phyloP scores from a whole-genome alignment of 2,888 invertebrate genomes.

The Amblyjoppa proteus region DNA sequence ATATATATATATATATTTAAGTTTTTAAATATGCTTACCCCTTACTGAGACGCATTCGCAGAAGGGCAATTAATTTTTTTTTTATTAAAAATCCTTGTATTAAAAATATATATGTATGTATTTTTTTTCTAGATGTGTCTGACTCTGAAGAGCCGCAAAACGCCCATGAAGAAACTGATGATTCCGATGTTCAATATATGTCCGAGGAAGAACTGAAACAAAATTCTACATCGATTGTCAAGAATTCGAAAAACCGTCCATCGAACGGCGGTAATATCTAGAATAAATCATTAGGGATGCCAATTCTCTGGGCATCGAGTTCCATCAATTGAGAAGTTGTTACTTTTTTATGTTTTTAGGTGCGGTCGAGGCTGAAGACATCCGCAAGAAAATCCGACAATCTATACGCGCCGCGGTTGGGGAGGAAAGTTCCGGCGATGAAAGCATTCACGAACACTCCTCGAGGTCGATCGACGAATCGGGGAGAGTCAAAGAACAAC shows the following conservation, averaged over 20 bases:
- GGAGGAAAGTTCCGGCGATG: neutral
- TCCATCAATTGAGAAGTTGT: neutral
- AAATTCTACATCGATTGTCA: neutral
- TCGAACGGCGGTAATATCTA: neutral
- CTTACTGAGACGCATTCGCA: too few relatives aligned
- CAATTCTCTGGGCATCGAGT: neutral
- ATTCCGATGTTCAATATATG: constrained; percentile 1
- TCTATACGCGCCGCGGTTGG: neutral
- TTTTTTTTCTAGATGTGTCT: neutral
- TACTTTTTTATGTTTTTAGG: neutral
- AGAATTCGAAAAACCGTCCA: neutral
- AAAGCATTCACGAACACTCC: neutral
- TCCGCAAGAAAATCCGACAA: neutral
- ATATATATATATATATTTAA: too few relatives aligned
- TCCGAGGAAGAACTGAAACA: neutral
- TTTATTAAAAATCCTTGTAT: neutral
- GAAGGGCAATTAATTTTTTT: neutral
- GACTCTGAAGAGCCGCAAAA: neutral
- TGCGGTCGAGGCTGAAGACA: neutral
- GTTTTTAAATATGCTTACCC: too few relatives aligned
- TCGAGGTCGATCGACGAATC: neutral
- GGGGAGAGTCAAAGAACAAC: neutral
- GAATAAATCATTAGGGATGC: neutral
- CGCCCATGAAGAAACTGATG: neutral
- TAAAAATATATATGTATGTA: too few relatives aligned